Base-by-base conservation (phyloP, 2,888 invertebrate genomes). In the Drosophila mercatorum region DNA sequence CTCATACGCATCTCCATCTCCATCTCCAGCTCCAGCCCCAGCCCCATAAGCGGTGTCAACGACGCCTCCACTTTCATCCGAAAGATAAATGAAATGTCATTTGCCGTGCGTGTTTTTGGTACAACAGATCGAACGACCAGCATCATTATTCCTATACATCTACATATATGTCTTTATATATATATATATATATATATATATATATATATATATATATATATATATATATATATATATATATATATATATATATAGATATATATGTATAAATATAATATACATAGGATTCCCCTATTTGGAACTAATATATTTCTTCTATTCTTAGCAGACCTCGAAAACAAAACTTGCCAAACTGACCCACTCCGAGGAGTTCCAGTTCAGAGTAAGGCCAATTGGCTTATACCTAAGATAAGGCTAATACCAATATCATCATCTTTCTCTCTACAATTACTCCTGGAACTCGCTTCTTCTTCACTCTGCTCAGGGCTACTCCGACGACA, bases 31-130 rank as follows among this genome's bases (percentile, higher is more conserved):
- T 14, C 47, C 49, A 49, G 2, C n/a, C 5, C 11, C 49, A 17
- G 31, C 6, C 52, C 52, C 52, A 52, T 22, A 51, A 44, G 47
- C 61, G 36, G n/a, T 67, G 67, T 52, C 51, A 61, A 31, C 55
- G 44, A 75, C 82, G 83, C 82, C 85, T 76, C 65, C 64, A 64
- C 69, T 70, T 84, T 75, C 69, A 66, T 49, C 43, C 34, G 38
- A 47, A 85, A 87, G 89, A 84, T 63, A 88, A 84, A 84, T 84
- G 76, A 87, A 79, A 66, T 84, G 88, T 77, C 88, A 87, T 89
- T 87, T 89, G 85, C 57, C 64, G 67, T 10, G 14, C 68, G 63
- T 69, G 68, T 64, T 67, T 66, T 64, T 52, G 41, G 46, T 47
- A 57, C 53, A 22, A 43, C 56, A 28, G 56, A 67, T 75, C 59